Conservation (phyloP, 1,140 invertebrate genomes). For the Amyelois transitella region DNA sequence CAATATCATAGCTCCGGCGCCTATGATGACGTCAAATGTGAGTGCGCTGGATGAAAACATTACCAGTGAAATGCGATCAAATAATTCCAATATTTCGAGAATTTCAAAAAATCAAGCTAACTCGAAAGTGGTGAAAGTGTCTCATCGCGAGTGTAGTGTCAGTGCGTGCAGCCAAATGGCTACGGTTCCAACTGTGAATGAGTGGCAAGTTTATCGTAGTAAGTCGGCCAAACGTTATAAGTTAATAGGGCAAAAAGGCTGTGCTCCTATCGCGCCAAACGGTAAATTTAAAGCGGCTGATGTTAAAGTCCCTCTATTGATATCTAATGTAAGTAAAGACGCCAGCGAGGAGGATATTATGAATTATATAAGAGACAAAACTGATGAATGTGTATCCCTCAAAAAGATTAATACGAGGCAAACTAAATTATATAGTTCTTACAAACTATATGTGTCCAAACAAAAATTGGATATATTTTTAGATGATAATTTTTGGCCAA, state of each 20-base stretch:
- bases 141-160: neutral
- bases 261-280: neutral
- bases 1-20: no score
- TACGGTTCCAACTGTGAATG: neutral
- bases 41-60: no score
- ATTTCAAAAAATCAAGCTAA: no score
- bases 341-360: neutral
- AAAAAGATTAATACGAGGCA: neutral
- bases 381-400: neutral
- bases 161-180: neutral
- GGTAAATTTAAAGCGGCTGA: neutral
- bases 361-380: neutral
- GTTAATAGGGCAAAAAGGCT: neutral
- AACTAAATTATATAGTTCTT: conserved; percentile 7
- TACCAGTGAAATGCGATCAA: no score
- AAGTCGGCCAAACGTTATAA: neutral
- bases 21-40: no score
- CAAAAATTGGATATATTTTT: conserved; percentile 10
- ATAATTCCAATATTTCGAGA: no score
- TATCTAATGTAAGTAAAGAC: conserved; percentile 1
- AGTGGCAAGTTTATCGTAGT: neutral
- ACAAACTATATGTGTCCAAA: conserved; percentile 6
- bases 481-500: conserved; percentile 9
- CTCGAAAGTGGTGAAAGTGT: neutral
- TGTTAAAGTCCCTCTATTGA: neutral